phyloP scores from a whole-genome alignment of 2,797 vertebrate species.

The Thaleichthys pacificus region DNA sequence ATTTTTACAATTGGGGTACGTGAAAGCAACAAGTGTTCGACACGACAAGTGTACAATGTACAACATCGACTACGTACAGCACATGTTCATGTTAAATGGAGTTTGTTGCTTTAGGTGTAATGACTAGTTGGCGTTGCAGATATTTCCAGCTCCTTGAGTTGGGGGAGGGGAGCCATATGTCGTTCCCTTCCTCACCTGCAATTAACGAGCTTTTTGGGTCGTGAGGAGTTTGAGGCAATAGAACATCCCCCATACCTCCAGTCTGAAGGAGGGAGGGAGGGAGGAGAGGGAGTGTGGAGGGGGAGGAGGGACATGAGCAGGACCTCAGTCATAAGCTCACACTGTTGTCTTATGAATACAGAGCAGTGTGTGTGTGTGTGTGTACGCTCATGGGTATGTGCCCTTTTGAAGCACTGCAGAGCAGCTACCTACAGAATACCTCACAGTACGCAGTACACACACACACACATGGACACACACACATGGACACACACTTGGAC shows the following conservation, averaged over 20 bases:
- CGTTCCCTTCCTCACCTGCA: constrained; percentile 61
- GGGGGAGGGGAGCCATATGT: constrained; percentile 45
- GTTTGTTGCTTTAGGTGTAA: too few relatives aligned
- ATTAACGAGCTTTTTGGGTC: constrained; percentile 68
- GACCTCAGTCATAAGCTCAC: constrained; percentile 33
- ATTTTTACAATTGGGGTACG: too few relatives aligned
- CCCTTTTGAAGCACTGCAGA: constrained; percentile 19
- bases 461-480: too few relatives aligned
- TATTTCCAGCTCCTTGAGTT: too few relatives aligned
- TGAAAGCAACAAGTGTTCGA: too few relatives aligned
- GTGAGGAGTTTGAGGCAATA: constrained; percentile 58
- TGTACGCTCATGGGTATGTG: constrained; percentile 29
- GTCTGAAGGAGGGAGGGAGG: constrained; percentile 19
- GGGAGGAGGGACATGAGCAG: constrained; percentile 32
- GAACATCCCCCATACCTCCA: constrained; percentile 34
- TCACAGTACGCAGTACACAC: too few relatives aligned
- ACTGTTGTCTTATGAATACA: constrained; percentile 46
- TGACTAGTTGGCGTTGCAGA: too few relatives aligned
- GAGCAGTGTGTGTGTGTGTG: constrained; percentile 21
- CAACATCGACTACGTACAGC: too few relatives aligned
- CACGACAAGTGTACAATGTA: too few relatives aligned
- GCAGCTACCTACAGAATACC: too few relatives aligned
- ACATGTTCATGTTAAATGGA: too few relatives aligned
- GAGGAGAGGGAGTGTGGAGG: constrained; percentile 8
- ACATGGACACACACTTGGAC: too few relatives aligned